Percentiles rank a stretch among this genome's conserved stretches.
Conservation (phyloP, 2,113 vertebrate species). For the Cercocebus atys region DNA sequence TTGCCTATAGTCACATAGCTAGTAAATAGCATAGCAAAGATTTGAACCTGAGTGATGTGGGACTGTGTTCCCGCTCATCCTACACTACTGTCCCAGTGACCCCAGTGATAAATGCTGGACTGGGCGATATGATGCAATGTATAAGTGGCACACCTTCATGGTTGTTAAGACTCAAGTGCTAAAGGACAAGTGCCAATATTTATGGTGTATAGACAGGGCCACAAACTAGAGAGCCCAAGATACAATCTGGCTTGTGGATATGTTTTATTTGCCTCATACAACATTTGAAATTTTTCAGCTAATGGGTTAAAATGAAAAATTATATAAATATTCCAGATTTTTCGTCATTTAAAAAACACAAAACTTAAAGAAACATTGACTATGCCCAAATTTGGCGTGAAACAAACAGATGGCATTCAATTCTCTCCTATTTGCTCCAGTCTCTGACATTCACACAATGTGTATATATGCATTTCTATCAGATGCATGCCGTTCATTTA, state of each 20-base stretch:
- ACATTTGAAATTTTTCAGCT: slow-evolving; percentile 18
- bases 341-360: background rate
- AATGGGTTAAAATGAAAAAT: background rate
- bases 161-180: background rate
- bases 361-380: background rate
- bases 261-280: background rate
- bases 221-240: background rate
- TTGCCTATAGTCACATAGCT: background rate
- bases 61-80: background rate
- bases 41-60: background rate
- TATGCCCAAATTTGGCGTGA: background rate
- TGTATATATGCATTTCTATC: background rate
- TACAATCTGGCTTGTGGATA: background rate
- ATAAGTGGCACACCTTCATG: background rate
- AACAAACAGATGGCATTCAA: background rate
- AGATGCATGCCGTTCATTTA: background rate
- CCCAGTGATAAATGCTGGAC: background rate
- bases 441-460: background rate
- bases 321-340: slow-evolving; percentile 22
- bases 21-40: background rate
- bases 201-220: background rate
- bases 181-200: background rate
- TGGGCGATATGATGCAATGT: background rate
- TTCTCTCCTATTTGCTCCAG: background rate
- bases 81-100: background rate